These are phyloP conservation scores for Gobiocypris rarus DNA, from an alignment of 2,113 vertebrate species.

Conservation along the genomic window DNA sequence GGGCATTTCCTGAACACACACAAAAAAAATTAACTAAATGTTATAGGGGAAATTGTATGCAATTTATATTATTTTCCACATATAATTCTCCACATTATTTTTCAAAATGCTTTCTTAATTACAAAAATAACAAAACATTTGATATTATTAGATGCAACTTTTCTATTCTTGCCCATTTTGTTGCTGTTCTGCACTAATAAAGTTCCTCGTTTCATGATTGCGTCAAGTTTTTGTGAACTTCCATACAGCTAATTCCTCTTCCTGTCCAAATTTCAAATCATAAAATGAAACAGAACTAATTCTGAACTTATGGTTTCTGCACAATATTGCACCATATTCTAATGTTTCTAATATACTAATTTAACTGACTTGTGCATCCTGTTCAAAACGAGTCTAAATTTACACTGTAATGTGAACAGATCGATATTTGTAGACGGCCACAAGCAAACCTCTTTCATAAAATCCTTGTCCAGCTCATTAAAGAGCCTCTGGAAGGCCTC, in stretches of 20 bases:
- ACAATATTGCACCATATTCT: neutral
- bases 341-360: neutral
- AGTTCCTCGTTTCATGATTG: neutral
- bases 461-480: constrained; percentile 86
- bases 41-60: no score
- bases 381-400: neutral
- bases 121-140: no score
- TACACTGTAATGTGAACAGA: neutral
- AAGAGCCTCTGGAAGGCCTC: constrained; percentile 86
- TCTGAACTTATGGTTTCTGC: neutral
- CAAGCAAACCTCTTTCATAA: constrained; percentile 73
- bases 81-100: no score
- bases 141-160: neutral
- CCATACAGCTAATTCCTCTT: neutral
- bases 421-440: neutral
- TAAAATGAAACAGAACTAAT: neutral
- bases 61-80: no score
- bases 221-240: no score
- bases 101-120: no score
- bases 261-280: neutral
- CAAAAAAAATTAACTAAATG: no score
- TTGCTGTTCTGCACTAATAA: neutral
- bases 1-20: neutral
- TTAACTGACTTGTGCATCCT: neutral
- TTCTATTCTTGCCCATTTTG: neutral